Conservation (phyloP, 2,797 vertebrate species). For the Neomorphus geoffroyi region DNA sequence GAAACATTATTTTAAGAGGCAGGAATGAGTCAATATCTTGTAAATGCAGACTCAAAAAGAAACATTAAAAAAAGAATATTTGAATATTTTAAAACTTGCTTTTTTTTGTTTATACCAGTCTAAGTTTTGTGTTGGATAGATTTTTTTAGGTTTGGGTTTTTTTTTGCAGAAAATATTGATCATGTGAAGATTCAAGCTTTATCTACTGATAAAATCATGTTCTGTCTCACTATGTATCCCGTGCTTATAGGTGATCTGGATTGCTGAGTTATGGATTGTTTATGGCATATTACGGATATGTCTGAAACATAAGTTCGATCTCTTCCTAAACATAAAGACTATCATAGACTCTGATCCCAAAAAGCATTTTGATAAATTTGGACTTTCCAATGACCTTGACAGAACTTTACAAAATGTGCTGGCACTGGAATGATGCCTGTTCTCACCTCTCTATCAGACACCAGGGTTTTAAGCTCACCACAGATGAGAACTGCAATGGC, state of each 20-base stretch:
- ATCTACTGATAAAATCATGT: background rate
- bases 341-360: background rate
- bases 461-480: background rate
- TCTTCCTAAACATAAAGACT: background rate
- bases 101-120: accelerated
- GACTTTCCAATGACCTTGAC: background rate
- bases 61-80: background rate
- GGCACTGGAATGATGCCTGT: background rate
- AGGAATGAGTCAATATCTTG: background rate
- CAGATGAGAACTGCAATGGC: background rate
- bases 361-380: background rate
- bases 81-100: background rate
- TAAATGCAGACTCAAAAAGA: background rate
- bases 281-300: background rate
- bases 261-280: background rate
- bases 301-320: background rate
- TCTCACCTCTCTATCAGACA: background rate
- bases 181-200: background rate
- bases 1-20: background rate
- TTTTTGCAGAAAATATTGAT: background rate
- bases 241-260: background rate
- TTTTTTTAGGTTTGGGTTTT: background rate
- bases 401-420: background rate
- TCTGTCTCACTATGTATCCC: background rate
- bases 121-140: too few species aligned